Conservation (phyloP, 2,888 invertebrate genomes). For the Neelides folsomi region DNA sequence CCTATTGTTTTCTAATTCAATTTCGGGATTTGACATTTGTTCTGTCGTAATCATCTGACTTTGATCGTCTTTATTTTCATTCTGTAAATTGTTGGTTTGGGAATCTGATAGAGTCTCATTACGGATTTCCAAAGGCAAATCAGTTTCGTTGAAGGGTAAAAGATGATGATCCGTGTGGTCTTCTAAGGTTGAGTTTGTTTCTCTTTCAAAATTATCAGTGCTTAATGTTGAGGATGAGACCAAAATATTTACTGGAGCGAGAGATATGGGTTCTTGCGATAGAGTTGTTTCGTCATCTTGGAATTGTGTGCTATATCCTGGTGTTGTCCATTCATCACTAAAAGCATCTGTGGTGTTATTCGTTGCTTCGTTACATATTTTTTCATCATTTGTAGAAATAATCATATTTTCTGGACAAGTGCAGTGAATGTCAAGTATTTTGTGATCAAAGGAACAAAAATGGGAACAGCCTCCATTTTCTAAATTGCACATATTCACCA, state of each 20-base stretch:
- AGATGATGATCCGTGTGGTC: background rate
- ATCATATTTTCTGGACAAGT: conserved; percentile 48
- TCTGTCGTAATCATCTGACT: background rate
- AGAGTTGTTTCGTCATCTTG: background rate
- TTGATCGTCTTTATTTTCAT: background rate
- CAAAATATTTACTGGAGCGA: background rate
- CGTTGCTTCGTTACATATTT: conserved; percentile 38
- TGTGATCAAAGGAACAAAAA: conserved; percentile 53
- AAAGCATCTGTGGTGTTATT: background rate
- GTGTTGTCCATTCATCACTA: background rate
- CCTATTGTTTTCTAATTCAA: no score
- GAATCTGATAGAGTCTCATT: background rate
- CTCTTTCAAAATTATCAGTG: background rate
- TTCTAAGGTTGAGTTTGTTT: background rate
- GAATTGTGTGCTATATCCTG: background rate
- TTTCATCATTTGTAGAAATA: conserved; percentile 40
- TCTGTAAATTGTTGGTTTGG: no score
- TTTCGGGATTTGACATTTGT: no score
- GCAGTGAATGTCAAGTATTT: conserved; percentile 50
- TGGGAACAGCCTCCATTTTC: conserved; percentile 53
- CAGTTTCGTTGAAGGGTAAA: background rate
- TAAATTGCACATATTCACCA: conserved; percentile 53
- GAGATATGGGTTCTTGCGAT: conserved; percentile 6
- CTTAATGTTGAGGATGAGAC: background rate
- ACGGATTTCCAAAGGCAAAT: background rate